A percentile compares a stretch with the other conserved stretches of the same genome.
These are phyloP conservation scores for Orussus abietinus DNA, from an alignment of 1,140 invertebrate species.

Conservation along the genomic window DNA sequence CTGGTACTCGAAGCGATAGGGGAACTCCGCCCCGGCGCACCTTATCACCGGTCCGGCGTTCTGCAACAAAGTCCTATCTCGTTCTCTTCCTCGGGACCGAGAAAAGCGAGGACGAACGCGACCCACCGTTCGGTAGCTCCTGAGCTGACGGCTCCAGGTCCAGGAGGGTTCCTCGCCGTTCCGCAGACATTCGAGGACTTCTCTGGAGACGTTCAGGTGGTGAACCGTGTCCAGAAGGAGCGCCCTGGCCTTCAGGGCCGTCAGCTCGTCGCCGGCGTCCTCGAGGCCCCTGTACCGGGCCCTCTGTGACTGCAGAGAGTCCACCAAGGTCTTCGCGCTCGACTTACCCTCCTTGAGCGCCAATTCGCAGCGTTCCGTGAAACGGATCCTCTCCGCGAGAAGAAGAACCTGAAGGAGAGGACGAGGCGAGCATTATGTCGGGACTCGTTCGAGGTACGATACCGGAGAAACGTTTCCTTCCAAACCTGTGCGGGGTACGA, in stretches of 20 bases:
- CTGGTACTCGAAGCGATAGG: conserved; percentile 97
- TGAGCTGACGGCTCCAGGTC: conserved; percentile 94
- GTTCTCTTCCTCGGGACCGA: too few relatives aligned
- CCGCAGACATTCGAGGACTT: conserved; percentile 59
- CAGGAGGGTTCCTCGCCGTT: conserved; percentile 56
- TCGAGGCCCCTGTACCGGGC: conserved; percentile 41
- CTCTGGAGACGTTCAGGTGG: conserved; percentile 77
- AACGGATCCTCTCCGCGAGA: conserved; percentile 41
- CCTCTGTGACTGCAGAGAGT: conserved; percentile 42
- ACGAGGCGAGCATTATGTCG: too few relatives aligned
- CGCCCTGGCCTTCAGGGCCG: conserved; percentile 52
- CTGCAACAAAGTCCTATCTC: too few relatives aligned
- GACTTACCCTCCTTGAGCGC: conserved; percentile 35
- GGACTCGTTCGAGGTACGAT: too few relatives aligned
- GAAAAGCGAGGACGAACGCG: too few relatives aligned
- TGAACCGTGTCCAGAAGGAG: conserved; percentile 94
- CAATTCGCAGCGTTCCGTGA: conserved; percentile 43
- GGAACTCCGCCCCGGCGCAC: conserved; percentile 88
- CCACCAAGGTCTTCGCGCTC: conserved; percentile 38
- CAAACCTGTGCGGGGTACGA: conserved; percentile 45
- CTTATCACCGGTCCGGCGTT: conserved; percentile 60
- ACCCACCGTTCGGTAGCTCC: conserved; percentile 50
- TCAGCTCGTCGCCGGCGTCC: conserved; percentile 51
- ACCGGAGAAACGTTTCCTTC: too few relatives aligned
- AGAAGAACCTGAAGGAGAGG: conserved; percentile 46